These are phyloP conservation scores for Esox lucius DNA, from an alignment of 2,797 vertebrate species.

Conservation along the genomic window DNA sequence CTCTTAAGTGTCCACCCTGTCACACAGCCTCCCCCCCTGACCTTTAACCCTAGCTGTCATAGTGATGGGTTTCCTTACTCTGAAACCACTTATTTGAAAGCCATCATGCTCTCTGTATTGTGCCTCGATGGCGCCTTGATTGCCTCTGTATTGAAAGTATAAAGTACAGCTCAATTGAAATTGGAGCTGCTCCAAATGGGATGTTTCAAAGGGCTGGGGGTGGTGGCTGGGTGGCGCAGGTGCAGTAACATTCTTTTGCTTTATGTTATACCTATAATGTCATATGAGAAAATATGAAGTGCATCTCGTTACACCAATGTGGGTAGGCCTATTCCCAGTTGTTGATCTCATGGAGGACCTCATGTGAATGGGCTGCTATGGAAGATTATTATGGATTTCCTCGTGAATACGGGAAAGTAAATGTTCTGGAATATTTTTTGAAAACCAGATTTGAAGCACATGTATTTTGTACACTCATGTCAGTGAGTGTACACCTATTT, in stretches of 20 bases:
- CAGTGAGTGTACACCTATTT: too few relatives aligned
- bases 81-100: conserved; percentile 67
- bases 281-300: not conserved
- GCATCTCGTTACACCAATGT: not conserved
- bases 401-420: not conserved
- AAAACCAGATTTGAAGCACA: too few relatives aligned
- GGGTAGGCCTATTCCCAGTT: not conserved
- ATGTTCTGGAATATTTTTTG: too few relatives aligned
- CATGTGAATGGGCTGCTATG: not conserved
- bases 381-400: not conserved
- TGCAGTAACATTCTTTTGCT: not conserved
- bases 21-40: conserved; percentile 61
- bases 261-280: not conserved
- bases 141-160: conserved; percentile 58
- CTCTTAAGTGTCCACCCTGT: conserved; percentile 45
- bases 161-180: conserved; percentile 7
- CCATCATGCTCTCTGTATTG: conserved; percentile 21
- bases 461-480: too few relatives aligned
- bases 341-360: not conserved
- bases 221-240: not conserved
- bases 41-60: conserved; percentile 71
- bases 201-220: not conserved
- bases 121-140: conserved; percentile 5
- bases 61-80: conserved; percentile 69
- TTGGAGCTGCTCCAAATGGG: not conserved